phyloP scores from a whole-genome alignment of 2,113 vertebrate genomes.

The Bujurquina vittata region DNA sequence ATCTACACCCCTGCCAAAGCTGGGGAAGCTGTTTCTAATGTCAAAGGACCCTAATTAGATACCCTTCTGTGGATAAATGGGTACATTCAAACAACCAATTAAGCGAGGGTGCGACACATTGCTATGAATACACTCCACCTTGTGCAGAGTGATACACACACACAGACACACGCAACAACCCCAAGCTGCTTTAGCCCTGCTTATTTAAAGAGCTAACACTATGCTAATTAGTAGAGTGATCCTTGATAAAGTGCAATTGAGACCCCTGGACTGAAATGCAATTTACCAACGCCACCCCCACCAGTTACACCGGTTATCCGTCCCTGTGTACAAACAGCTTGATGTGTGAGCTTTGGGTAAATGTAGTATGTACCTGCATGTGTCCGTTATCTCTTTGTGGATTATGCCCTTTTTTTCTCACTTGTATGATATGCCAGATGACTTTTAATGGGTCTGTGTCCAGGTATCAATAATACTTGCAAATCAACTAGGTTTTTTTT shows the following conservation, averaged over 20 bases:
- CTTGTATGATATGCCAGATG: background rate
- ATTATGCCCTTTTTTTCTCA: background rate
- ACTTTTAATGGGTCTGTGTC: background rate
- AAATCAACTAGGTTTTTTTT: too few relatives aligned
- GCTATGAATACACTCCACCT: conserved; percentile 48
- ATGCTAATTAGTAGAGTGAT: conserved; percentile 67
- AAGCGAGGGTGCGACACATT: conserved; percentile 53
- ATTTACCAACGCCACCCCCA: conserved; percentile 39
- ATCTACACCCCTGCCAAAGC: conserved; percentile 47
- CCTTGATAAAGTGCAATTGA: conserved; percentile 62
- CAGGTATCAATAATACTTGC: background rate
- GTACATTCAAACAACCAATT: conserved; percentile 78
- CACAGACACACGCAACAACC: conserved; percentile 14
- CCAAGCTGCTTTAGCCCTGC: conserved; percentile 40
- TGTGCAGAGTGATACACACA: conserved; percentile 34
- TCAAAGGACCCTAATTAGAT: conserved; percentile 77
- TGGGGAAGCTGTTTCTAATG: conserved; percentile 54
- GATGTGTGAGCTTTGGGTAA: conserved; percentile 27
- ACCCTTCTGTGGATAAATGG: conserved; percentile 70
- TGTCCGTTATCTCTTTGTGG: background rate
- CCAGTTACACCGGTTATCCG: conserved; percentile 26
- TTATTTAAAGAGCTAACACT: conserved; percentile 60
- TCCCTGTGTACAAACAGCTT: conserved; percentile 39
- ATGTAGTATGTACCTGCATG: conserved; percentile 31
- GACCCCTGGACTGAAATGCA: conserved; percentile 44